Conservation (phyloP, 2,888 invertebrate species). For the Folsomia manolachei region DNA sequence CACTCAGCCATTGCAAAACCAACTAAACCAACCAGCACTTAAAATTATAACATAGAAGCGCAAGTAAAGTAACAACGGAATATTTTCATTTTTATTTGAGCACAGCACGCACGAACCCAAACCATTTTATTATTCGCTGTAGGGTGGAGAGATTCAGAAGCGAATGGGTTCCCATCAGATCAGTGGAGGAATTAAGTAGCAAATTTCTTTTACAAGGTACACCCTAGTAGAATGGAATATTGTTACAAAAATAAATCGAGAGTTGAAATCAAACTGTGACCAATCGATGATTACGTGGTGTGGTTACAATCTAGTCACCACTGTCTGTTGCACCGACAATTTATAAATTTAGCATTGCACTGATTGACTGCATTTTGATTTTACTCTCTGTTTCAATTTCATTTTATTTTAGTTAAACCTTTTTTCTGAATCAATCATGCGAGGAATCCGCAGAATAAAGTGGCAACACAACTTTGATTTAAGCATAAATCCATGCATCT, state of each 20-base stretch:
- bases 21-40: neutral
- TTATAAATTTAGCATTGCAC: too few relatives aligned
- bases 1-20: neutral
- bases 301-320: neutral
- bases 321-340: too few relatives aligned
- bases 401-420: neutral
- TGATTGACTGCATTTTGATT: too few relatives aligned
- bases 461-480: neutral
- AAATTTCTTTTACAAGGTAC: slow-evolving; percentile 19
- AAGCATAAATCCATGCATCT: neutral
- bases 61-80: too few relatives aligned
- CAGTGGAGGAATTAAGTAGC: neutral
- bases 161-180: neutral
- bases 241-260: slow-evolving; percentile 10
- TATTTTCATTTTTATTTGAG: neutral
- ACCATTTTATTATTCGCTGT: neutral
- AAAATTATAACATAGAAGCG: neutral
- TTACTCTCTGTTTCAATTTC: neutral
- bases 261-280: slow-evolving; percentile 31
- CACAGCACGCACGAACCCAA: neutral
- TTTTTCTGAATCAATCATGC: neutral
- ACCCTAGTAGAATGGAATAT: neutral
- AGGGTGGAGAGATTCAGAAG: neutral
- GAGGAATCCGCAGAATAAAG: neutral
- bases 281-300: slow-evolving; percentile 30